Evolutionary conservation across 2,797 vertebrate species (phyloP), one percentile per base, ranked within the genome.

Genomic region (Danio choprae): DNA sequence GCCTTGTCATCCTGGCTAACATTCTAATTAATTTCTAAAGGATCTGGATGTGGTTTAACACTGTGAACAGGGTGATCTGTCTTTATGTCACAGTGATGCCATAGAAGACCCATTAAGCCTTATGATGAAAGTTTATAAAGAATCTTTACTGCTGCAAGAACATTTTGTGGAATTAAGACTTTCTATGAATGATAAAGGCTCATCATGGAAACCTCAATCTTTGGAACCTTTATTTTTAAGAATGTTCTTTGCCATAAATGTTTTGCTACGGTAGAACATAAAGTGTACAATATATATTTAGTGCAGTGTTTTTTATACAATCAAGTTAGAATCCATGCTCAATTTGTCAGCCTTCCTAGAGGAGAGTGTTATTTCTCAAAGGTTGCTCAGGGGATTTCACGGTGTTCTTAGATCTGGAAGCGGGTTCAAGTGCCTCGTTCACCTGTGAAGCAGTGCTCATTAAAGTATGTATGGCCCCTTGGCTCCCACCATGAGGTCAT

Each of bases 391-490:
- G 18, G 40, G 69, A 72, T 44, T 20, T 58, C 50, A 41, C 41
- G 36, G 7, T 55, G 68, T 70, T 70, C 20, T 40, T 43, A 58
- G 64, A 68, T 68, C 40, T 69, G 40, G 16, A 22, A 50, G 29
- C 65, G 58, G 64, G 63, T 76, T 69, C 44, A 79, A 71, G 63
- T 55, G 56, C 44, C 5, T 59, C 40, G 70, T 78, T 78, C 69
- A 80, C 71, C 73, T 43, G 11, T 86, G 84, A 82, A 83, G 84
- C 67, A 20, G 22, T 50, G 38, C 55, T 77, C 79, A 81, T 74
- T 87, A 79, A 88, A 87, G 80, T 80, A 87, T 88, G 87, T 71
- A 84, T 85, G 65, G 62, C 70, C 67, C 36, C 29, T 41, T 8
- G 56, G 83, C 74, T 22, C 6, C 43, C 74, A 83, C 40, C 64